phyloP scores from a whole-genome alignment of 2,113 vertebrate genomes.

The Mastomys natalensis region DNA sequence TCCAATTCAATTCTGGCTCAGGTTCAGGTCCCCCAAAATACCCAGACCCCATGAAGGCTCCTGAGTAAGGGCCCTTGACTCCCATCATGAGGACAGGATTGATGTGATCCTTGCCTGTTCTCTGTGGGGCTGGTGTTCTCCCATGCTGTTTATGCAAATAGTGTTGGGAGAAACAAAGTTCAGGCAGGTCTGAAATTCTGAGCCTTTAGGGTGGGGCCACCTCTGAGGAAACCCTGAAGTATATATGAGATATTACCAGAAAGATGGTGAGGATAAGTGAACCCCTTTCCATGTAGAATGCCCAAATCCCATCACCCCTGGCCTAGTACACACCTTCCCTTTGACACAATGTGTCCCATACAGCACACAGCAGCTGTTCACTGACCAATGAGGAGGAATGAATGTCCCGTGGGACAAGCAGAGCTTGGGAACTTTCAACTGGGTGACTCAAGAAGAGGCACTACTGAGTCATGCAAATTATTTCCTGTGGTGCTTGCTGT shows the following conservation, averaged over 20 bases:
- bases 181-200: not conserved
- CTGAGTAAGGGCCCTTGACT: not conserved
- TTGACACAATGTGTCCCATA: not conserved
- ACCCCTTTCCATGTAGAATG: not conserved
- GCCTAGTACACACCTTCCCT: no score
- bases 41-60: not conserved
- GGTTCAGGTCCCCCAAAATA: not conserved
- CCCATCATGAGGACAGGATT: not conserved
- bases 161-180: not conserved
- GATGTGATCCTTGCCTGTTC: not conserved
- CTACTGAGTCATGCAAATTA: constrained; percentile 60
- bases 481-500: constrained; percentile 54
- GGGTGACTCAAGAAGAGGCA: constrained; percentile 55
- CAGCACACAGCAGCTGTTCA: not conserved
- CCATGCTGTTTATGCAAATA: not conserved
- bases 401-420: not conserved
- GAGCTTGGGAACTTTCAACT: constrained; percentile 15
- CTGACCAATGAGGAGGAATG: not conserved
- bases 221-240: not conserved
- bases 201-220: not conserved
- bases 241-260: not conserved
- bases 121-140: not conserved
- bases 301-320: not conserved
- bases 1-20: not conserved
- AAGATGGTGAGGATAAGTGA: not conserved